Percentiles rank a stretch among this genome's conserved stretches.
Conservation (phyloP, 2,113 vertebrate species). For the Syngnathus typhle region DNA sequence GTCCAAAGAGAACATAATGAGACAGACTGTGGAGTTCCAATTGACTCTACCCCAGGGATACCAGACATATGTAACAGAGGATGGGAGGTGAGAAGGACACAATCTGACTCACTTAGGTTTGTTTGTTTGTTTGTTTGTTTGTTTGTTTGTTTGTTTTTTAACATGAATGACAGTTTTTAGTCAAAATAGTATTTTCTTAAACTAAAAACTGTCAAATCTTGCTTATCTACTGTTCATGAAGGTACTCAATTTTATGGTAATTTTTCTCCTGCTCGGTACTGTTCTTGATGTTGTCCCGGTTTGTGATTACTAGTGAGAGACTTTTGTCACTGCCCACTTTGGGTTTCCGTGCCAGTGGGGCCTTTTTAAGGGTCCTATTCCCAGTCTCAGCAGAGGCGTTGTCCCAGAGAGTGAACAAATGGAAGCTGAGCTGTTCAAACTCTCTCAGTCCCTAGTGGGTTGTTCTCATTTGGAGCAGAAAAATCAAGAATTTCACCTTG, state of each 20-base stretch:
- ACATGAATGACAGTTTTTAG: neutral
- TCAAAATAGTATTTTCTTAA: neutral
- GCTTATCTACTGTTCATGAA: neutral
- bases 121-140: neutral
- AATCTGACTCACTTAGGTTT: neutral
- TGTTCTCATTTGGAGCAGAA: constrained; percentile 26
- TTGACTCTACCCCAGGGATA: constrained; percentile 76
- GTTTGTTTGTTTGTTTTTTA: neutral
- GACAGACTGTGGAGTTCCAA: constrained; percentile 66
- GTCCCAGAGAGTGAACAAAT: constrained; percentile 23
- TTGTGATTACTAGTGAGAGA: neutral
- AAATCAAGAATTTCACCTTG: constrained; percentile 6
- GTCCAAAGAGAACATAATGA: constrained; percentile 74
- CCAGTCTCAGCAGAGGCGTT: constrained; percentile 30
- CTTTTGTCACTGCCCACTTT: constrained; percentile 3
- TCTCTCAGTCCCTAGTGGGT: constrained; percentile 31
- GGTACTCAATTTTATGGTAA: neutral
- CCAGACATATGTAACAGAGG: constrained; percentile 70
- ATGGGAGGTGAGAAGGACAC: constrained; percentile 76
- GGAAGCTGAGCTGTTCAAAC: constrained; percentile 30
- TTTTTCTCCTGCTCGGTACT: neutral
- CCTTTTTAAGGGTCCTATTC: constrained; percentile 29
- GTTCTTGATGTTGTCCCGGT: neutral
- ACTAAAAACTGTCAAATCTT: neutral
- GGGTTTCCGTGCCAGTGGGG: constrained; percentile 27